Conservation (phyloP, 2,888 invertebrate genomes). For the Hirtodrosophila histrioides region DNA sequence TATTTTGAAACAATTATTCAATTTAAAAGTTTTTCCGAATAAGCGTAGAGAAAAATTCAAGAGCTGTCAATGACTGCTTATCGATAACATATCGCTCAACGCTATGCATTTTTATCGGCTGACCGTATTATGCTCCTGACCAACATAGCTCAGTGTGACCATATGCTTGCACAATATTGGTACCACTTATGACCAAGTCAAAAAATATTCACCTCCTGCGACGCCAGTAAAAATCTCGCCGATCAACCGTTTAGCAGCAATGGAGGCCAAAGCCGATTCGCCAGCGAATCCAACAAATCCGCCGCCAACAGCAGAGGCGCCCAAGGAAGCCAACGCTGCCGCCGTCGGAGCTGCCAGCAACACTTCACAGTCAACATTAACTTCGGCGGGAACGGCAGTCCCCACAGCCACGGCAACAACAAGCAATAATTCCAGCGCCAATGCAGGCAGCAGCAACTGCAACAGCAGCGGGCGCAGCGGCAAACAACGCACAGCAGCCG, state of each 20-base stretch:
- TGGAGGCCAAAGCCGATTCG: slow-evolving; percentile 62
- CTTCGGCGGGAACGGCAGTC: slow-evolving; percentile 41
- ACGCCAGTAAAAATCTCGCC: slow-evolving; percentile 31
- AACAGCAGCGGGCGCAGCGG: slow-evolving; percentile 18
- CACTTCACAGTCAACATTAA: slow-evolving; percentile 34
- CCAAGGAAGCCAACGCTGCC: slow-evolving; percentile 38
- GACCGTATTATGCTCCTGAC: slow-evolving; percentile 1
- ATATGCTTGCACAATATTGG: neutral
- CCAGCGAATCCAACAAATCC: slow-evolving; percentile 54
- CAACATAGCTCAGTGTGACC: slow-evolving; percentile 32
- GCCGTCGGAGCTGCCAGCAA: slow-evolving; percentile 11
- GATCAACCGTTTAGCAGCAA: slow-evolving; percentile 20
- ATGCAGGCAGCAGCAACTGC: slow-evolving; percentile 15
- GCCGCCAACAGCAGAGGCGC: slow-evolving; percentile 33
- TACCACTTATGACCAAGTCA: slow-evolving; percentile 36
- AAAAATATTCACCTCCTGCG: slow-evolving; percentile 23
- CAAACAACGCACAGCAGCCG: slow-evolving; percentile 1
- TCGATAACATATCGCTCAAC: neutral
- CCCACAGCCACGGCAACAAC: slow-evolving; percentile 28
- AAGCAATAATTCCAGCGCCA: slow-evolving; percentile 28
- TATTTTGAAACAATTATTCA: neutral
- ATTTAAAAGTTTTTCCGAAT: too few relatives aligned
- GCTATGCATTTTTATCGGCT: neutral
- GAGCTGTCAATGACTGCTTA: neutral
- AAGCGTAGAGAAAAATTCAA: neutral